A percentile compares a stretch with the other conserved stretches of the same genome.
phyloP scores from a whole-genome alignment of 2,113 vertebrate species.

The Galbula dea region DNA sequence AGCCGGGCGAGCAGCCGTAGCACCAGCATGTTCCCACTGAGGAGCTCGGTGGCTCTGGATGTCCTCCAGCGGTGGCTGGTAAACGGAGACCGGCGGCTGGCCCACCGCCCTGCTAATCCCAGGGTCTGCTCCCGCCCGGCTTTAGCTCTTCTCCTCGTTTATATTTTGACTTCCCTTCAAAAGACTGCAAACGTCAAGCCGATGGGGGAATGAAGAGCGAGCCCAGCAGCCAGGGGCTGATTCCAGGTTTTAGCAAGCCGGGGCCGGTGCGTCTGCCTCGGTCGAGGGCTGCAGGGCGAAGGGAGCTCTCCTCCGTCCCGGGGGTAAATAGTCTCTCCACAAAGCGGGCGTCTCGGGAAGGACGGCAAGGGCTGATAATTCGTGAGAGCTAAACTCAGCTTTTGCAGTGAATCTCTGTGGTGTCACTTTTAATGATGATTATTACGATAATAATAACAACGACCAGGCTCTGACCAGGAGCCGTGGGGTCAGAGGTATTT shows the following conservation, averaged over 20 bases:
- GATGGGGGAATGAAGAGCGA: background rate
- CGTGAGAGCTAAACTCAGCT: background rate
- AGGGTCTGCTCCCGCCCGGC: accelerated
- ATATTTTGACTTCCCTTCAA: background rate
- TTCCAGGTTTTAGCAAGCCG: background rate
- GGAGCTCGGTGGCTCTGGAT: background rate
- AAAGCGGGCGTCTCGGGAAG: background rate
- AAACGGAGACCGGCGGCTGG: background rate
- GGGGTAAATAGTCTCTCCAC: background rate
- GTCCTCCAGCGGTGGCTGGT: background rate
- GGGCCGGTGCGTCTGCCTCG: accelerated
- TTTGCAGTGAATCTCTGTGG: background rate
- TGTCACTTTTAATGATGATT: background rate
- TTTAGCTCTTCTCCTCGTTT: background rate
- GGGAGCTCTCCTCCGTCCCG: background rate
- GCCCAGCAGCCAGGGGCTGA: background rate
- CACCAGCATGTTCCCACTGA: background rate
- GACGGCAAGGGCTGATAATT: background rate
- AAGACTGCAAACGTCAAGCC: background rate
- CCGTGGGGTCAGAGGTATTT: background rate
- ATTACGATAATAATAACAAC: background rate
- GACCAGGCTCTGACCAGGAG: background rate
- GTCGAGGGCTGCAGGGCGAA: background rate
- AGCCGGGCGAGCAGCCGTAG: no score
- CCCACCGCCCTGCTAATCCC: background rate